Base-by-base conservation (phyloP, 2,797 vertebrate species). In the Muraenolepis orangiensis region DNA sequence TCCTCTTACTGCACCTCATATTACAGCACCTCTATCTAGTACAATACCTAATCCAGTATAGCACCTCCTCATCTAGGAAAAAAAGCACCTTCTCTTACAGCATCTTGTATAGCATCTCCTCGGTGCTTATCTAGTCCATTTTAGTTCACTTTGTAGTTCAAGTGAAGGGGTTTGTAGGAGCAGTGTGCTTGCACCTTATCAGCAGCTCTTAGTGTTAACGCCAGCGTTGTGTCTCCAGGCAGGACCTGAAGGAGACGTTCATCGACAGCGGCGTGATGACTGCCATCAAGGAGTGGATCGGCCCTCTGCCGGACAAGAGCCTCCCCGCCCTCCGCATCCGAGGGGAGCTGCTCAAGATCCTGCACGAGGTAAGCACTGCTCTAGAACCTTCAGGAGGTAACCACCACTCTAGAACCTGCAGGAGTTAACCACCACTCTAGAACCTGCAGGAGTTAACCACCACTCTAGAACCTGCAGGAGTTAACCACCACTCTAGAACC, bases 261-360 rank as follows among this genome's bases (percentile, higher is more conserved):
- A 99, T 99, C 51, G 98, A 99, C 88, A 98, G 97, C 20, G 98
- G 98, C 0, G 97, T 98, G 79, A 99, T 99, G 97, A 94, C 95
- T n/a, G 98, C 98, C 76, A 99, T 99, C 74, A 98, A 98, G 87
- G 98, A 98, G 80, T 99, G 98, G 98, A 98, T 99, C 90, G 96
- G 97, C 68, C 98, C 98, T 70, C 94, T 99, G 0, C 98, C 98
- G 0, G 98, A 99, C 81, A 94, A 96, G 82, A 98, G 97, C 29
- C 93, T 99, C 30, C 98, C 98, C 0, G 97, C 97, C 0, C 91
- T 99, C 1, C 93, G 95, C 80, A 99, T 99, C 89, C 87, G 98
- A 72, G 96, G 97, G 81, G 98, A 99, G 75, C 94, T 99, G 28
- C 92, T 99, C 30, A 95, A 93, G 91, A 98, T 99, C 84, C 92